phyloP scores from a whole-genome alignment of 2,888 invertebrate genomes.

The Drosophila aldrichi region DNA sequence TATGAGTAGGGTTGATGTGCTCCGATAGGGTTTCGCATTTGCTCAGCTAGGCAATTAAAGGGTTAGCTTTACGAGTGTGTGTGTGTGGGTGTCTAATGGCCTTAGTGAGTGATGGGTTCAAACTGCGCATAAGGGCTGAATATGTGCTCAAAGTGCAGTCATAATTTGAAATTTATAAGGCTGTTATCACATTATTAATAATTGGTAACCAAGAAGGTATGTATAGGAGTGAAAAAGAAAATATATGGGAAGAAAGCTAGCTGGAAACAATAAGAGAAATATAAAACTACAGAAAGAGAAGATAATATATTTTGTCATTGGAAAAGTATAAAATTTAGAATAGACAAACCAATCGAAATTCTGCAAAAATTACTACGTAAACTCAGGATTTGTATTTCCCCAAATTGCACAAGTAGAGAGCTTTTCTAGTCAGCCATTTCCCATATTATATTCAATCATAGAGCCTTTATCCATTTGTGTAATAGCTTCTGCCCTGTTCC shows the following conservation, averaged over 20 bases:
- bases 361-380: too few relatives aligned
- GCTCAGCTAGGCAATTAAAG: slow-evolving; percentile 62
- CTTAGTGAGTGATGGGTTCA: slow-evolving; percentile 26
- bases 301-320: neutral
- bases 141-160: neutral
- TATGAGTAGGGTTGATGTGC: slow-evolving; percentile 43
- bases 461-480: neutral
- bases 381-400: neutral
- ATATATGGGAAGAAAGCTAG: neutral
- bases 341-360: too few relatives aligned
- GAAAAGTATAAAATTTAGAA: too few relatives aligned
- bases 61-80: slow-evolving; percentile 42
- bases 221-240: neutral
- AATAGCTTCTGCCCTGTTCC: neutral
- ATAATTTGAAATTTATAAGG: slow-evolving; percentile 25
- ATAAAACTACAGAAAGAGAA: neutral
- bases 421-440: neutral
- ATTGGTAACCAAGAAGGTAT: neutral
- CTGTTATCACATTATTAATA: slow-evolving; percentile 10
- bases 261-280: too few relatives aligned
- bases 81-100: slow-evolving; percentile 24
- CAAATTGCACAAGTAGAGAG: too few relatives aligned
- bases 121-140: slow-evolving; percentile 3
- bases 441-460: neutral
- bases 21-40: slow-evolving; percentile 28